Conservation (phyloP, 2,888 invertebrate species). For the Scaptodrosophila latifasciaeformis region DNA sequence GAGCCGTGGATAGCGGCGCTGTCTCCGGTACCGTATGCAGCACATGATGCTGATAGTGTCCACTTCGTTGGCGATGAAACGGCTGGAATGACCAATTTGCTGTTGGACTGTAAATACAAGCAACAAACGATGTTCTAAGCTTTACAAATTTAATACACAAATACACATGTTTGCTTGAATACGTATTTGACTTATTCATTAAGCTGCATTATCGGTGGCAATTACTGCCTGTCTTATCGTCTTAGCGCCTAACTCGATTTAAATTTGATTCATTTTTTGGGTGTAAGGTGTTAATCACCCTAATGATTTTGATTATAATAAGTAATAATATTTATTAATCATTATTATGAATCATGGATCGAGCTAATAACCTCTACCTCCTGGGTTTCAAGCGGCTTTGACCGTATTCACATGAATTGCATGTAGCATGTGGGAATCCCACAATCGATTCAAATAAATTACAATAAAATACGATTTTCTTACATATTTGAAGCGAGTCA, state of each 20-base stretch:
- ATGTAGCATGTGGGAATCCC: conserved; percentile 34
- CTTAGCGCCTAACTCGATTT: conserved; percentile 32
- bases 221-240: conserved; percentile 43
- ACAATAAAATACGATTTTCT: background rate
- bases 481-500: conserved; percentile 40
- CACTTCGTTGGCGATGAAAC: conserved; percentile 54
- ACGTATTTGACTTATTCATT: background rate
- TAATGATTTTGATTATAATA: conserved; percentile 40
- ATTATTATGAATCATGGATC: conserved; percentile 7
- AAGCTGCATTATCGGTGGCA: background rate
- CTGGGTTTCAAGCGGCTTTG: conserved; percentile 25
- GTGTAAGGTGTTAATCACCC: conserved; percentile 55
- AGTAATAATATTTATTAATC: no score
- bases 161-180: conserved; percentile 12
- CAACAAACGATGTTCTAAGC: no score
- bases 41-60: conserved; percentile 51
- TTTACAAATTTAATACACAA: no score
- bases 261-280: conserved; percentile 30
- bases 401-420: conserved; percentile 50
- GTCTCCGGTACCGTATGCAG: conserved; percentile 57
- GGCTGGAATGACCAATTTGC: conserved; percentile 69
- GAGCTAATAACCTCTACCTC: conserved; percentile 3
- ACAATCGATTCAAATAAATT: conserved; percentile 25
- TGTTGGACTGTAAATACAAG: conserved; percentile 43
- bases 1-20: conserved; percentile 49